Percentiles rank a stretch among this genome's conserved stretches.
phyloP scores from a whole-genome alignment of 2,888 invertebrate genomes.

The Linyphia triangularis region DNA sequence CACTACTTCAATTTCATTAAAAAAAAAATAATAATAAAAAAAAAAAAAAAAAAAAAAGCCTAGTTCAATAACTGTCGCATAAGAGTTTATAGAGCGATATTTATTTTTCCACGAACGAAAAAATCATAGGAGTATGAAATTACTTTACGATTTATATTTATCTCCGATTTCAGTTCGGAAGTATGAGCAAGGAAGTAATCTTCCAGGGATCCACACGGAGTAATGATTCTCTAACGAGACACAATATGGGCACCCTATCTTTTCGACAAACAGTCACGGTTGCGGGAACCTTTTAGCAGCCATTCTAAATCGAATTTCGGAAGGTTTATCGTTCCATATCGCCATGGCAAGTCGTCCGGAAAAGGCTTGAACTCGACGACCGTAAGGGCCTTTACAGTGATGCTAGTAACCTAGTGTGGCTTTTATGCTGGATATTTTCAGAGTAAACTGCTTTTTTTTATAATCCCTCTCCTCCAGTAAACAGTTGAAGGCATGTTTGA shows the following conservation, averaged over 20 bases:
- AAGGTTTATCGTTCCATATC: conserved; percentile 3
- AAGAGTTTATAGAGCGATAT: not conserved
- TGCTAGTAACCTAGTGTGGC: too few relatives aligned
- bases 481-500: too few relatives aligned
- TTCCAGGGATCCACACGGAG: not conserved
- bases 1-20: not conserved
- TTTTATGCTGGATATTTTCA: too few relatives aligned
- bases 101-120: not conserved
- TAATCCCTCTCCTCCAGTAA: too few relatives aligned
- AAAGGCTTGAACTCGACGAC: not conserved
- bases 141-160: not conserved
- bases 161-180: not conserved
- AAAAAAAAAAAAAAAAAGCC: not conserved
- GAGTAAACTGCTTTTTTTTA: too few relatives aligned
- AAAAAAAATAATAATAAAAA: not conserved
- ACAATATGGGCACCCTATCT: not conserved
- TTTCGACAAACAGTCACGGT: not conserved
- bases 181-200: not conserved
- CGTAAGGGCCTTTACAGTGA: too few relatives aligned
- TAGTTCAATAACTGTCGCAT: not conserved
- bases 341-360: not conserved
- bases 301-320: not conserved
- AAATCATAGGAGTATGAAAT: not conserved
- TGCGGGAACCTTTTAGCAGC: conserved; percentile 1
- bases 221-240: not conserved